A percentile compares a stretch with the other conserved stretches of the same genome.
These are phyloP conservation scores for Urocyon cinereoargenteus DNA, from an alignment of 2,797 vertebrate genomes.

Conservation along the genomic window DNA sequence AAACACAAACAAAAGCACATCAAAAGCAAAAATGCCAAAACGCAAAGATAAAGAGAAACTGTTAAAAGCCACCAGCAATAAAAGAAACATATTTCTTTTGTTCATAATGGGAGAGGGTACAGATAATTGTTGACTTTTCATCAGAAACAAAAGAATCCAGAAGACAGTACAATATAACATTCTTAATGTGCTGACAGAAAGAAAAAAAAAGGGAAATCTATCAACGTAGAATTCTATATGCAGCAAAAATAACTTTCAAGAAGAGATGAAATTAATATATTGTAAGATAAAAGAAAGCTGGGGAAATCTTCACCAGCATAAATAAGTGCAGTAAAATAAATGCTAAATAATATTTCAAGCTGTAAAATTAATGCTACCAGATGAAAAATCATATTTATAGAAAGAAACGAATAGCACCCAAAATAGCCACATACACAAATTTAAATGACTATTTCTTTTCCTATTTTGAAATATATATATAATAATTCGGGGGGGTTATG, in stretches of 20 bases:
- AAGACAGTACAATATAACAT: neutral
- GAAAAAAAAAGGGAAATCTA: neutral
- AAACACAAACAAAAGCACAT: neutral
- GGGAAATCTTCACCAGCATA: neutral
- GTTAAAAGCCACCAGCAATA: neutral
- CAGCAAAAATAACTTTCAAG: conserved; percentile 22
- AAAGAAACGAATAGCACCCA: neutral
- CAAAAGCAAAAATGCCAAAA: conserved; percentile 38
- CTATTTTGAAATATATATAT: neutral
- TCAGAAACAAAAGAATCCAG: neutral
- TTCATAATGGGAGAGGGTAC: neutral
- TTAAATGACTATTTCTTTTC: neutral
- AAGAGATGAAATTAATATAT: neutral
- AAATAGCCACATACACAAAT: neutral
- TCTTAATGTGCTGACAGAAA: conserved; percentile 12
- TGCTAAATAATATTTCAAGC: neutral
- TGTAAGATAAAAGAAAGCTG: neutral
- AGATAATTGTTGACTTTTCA: neutral
- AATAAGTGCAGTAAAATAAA: neutral
- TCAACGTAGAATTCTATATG: conserved; percentile 15
- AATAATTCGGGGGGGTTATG: neutral
- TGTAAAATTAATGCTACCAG: neutral
- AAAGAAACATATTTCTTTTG: conserved; percentile 3
- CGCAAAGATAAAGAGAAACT: neutral
- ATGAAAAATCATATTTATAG: neutral